A percentile compares a stretch with the other conserved stretches of the same genome.
phyloP scores from a whole-genome alignment of 2,797 vertebrate genomes.

The Miichthys miiuy region DNA sequence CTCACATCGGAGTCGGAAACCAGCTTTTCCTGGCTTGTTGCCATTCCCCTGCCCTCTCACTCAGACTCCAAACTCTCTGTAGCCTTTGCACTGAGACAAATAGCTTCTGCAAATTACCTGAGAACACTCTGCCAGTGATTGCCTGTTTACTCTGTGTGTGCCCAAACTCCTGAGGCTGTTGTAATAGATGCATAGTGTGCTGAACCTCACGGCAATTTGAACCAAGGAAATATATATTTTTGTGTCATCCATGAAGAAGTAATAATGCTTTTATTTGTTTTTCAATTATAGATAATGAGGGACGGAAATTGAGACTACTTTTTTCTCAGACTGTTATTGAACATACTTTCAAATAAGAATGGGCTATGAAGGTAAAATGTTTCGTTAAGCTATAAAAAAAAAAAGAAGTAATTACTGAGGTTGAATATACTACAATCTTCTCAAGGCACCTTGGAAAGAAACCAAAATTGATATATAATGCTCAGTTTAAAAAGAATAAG shows the following conservation, averaged over 20 bases:
- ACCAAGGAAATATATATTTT: slow-evolving; percentile 37
- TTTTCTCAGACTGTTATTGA: slow-evolving; percentile 36
- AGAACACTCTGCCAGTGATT: slow-evolving; percentile 60
- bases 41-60: slow-evolving; percentile 39
- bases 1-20: slow-evolving; percentile 19
- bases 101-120: slow-evolving; percentile 64
- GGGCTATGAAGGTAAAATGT: slow-evolving; percentile 18
- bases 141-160: slow-evolving; percentile 57
- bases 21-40: slow-evolving; percentile 36
- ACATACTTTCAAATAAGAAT: slow-evolving; percentile 32
- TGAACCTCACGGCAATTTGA: slow-evolving; percentile 53
- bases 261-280: slow-evolving; percentile 65
- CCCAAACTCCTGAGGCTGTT: slow-evolving; percentile 39
- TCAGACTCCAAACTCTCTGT: slow-evolving; percentile 39
- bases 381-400: slow-evolving; percentile 18
- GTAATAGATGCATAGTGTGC: slow-evolving; percentile 41
- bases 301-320: slow-evolving; percentile 32
- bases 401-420: slow-evolving; percentile 16
- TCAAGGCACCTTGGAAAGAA: not conserved
- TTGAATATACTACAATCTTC: slow-evolving; percentile 4
- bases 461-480: not conserved
- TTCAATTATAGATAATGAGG: slow-evolving; percentile 71
- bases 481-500: not conserved
- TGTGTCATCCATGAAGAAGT: slow-evolving; percentile 32
- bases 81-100: slow-evolving; percentile 63